Conservation (phyloP, 2,888 invertebrate genomes). For the Caenorhabditis sulstoni region DNA sequence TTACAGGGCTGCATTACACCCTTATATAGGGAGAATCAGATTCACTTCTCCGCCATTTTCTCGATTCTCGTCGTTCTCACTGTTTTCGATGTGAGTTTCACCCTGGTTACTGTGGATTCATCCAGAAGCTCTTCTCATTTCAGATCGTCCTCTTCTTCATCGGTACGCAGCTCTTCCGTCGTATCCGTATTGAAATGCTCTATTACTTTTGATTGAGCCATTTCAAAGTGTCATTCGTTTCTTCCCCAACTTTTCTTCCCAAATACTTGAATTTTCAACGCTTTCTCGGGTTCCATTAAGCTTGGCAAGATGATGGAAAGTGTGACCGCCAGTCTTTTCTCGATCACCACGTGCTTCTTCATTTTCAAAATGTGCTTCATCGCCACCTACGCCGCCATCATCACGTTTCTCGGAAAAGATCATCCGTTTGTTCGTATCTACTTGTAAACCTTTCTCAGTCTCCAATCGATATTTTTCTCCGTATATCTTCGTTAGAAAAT, state of each 20-base stretch:
- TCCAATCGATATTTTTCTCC: neutral
- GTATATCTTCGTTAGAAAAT: no score
- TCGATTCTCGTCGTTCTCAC: conserved; percentile 61
- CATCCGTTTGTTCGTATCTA: conserved; percentile 45
- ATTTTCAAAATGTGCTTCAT: conserved; percentile 37
- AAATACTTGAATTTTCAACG: conserved; percentile 1
- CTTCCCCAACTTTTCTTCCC: neutral
- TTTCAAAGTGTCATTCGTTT: conserved; percentile 21
- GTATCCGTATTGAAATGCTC: conserved; percentile 76
- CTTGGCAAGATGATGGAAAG: conserved; percentile 34
- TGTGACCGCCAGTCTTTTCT: conserved; percentile 42
- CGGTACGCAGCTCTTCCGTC: conserved; percentile 68
- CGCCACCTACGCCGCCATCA: conserved; percentile 13
- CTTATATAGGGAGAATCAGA: conserved; percentile 60
- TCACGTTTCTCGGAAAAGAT: conserved; percentile 34
- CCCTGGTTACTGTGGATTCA: neutral
- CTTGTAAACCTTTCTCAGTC: conserved; percentile 23
- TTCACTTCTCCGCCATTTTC: conserved; percentile 69
- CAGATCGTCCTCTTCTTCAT: conserved; percentile 67
- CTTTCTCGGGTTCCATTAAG: conserved; percentile 14
- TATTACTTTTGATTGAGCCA: conserved; percentile 63
- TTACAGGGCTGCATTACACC: conserved; percentile 72
- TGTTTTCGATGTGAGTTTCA: conserved; percentile 58
- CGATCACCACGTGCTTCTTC: conserved; percentile 29
- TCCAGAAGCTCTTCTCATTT: conserved; percentile 33